A percentile compares a stretch with the other conserved stretches of the same genome.
These are phyloP conservation scores for Nyctibius bracteatus DNA, from an alignment of 2,113 vertebrate genomes.

Conservation along the genomic window DNA sequence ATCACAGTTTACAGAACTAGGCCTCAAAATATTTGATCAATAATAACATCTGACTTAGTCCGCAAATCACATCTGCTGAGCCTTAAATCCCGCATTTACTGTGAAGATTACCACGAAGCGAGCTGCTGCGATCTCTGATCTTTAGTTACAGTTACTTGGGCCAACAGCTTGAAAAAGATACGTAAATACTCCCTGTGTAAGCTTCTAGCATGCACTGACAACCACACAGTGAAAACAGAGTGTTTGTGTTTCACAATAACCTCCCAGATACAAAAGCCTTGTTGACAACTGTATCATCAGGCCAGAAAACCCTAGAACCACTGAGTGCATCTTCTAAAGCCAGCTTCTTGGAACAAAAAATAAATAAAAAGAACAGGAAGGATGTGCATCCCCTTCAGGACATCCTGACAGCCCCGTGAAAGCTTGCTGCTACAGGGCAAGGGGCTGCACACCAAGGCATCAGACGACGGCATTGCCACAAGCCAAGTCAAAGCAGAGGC, in stretches of 20 bases:
- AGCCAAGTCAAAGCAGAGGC: not conserved
- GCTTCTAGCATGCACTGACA: not conserved
- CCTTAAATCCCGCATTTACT: not conserved
- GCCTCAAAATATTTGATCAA: not conserved
- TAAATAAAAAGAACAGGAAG: not conserved
- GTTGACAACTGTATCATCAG: not conserved
- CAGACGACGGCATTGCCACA: accelerated
- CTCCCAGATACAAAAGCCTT: not conserved
- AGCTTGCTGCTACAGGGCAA: not conserved
- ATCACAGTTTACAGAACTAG: not conserved
- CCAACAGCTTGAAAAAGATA: not conserved
- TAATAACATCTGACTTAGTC: not conserved
- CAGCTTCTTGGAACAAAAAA: not conserved
- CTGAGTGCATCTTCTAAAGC: not conserved
- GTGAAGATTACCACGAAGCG: not conserved
- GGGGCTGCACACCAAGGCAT: not conserved
- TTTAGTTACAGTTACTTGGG: not conserved
- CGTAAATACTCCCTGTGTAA: not conserved
- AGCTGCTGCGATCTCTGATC: not conserved
- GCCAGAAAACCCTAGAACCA: not conserved
- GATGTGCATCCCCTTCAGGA: not conserved
- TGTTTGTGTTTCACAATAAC: not conserved
- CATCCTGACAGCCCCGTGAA: not conserved
- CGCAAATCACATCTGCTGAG: not conserved
- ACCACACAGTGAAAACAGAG: not conserved